Conservation (phyloP, 2,888 invertebrate species). For the Melitaea athalia region DNA sequence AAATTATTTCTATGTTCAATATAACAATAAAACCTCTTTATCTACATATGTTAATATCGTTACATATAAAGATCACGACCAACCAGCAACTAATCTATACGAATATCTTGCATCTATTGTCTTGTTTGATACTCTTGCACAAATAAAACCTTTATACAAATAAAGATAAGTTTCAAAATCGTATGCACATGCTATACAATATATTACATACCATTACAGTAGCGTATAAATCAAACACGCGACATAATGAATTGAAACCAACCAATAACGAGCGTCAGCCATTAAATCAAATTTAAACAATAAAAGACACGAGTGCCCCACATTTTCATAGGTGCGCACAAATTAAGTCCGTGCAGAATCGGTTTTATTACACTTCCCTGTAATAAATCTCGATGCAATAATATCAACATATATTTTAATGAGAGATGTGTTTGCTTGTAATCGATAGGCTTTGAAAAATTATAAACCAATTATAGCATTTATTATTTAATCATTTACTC, state of each 20-base stretch:
- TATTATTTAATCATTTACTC: no score
- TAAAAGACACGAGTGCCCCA: slow-evolving; percentile 39
- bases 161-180: not conserved
- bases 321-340: slow-evolving; percentile 42
- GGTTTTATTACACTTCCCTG: slow-evolving; percentile 57
- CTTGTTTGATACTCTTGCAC: not conserved
- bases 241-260: slow-evolving; percentile 41
- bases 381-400: slow-evolving; percentile 51
- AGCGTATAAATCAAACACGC: slow-evolving; percentile 36
- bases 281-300: slow-evolving; percentile 46
- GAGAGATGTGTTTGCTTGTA: not conserved
- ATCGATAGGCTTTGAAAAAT: not conserved
- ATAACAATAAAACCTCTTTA: no score
- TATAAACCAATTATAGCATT: not conserved
- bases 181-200: not conserved
- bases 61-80: no score
- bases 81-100: not conserved
- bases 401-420: slow-evolving; percentile 11
- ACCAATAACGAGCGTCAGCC: slow-evolving; percentile 40
- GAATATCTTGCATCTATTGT: not conserved
- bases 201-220: slow-evolving; percentile 27
- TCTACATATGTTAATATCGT: no score
- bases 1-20: not conserved
- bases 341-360: slow-evolving; percentile 49
- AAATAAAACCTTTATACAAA: not conserved